Conservation (phyloP, 2,888 invertebrate species). For the Habrosyne pyritoides region DNA sequence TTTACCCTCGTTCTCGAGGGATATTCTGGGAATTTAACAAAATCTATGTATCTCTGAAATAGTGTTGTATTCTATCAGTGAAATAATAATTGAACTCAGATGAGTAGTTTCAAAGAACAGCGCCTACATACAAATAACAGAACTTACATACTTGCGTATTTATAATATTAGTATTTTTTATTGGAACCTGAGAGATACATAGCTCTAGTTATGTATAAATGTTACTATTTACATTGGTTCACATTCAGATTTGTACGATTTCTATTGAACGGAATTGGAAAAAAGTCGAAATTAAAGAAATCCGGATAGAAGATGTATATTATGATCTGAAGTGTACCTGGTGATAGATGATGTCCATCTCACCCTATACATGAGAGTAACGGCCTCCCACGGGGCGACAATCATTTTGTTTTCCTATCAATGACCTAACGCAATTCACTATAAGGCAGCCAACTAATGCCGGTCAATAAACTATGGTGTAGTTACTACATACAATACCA, state of each 20-base stretch:
- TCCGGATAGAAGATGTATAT: neutral
- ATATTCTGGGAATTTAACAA: no score
- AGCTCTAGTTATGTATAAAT: neutral
- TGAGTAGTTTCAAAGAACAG: no score
- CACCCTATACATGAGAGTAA: constrained; percentile 15
- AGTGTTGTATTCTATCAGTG: no score
- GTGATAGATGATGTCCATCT: constrained; percentile 15
- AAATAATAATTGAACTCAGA: no score
- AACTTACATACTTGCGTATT: no score
- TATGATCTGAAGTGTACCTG: neutral
- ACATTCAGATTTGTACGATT: no score
- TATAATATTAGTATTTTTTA: no score
- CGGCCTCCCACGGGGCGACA: constrained; percentile 22
- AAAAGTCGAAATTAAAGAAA: neutral
- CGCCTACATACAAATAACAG: no score
- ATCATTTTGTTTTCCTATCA: constrained; percentile 24
- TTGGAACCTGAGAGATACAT: neutral
- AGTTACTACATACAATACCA: neutral
- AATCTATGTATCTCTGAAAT: no score
- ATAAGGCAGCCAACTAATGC: constrained; percentile 6
- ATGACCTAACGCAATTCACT: constrained; percentile 9
- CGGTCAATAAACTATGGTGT: constrained; percentile 9
- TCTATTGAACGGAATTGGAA: no score
- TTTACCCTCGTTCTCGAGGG: no score
- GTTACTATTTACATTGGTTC: no score